These are phyloP conservation scores for Gasterosteus nipponicus DNA, from an alignment of 2,113 vertebrate species.

Conservation along the genomic window DNA sequence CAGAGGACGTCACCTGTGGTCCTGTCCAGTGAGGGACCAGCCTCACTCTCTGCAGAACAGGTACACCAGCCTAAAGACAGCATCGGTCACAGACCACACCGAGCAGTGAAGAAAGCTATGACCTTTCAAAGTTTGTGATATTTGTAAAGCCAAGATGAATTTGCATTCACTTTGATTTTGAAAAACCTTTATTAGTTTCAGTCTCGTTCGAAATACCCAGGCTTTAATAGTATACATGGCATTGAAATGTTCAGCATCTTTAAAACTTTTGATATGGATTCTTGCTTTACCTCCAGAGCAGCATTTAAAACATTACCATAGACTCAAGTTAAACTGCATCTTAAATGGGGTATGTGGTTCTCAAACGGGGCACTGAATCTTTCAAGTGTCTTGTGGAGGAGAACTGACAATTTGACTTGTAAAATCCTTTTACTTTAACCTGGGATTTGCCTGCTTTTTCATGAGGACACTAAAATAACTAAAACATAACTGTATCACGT, in stretches of 20 bases:
- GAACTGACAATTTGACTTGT: not conserved
- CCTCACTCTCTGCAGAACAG: conserved; percentile 85
- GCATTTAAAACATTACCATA: not conserved
- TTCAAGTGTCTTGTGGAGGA: not conserved
- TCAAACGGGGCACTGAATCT: not conserved
- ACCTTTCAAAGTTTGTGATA: not conserved
- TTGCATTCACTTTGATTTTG: not conserved
- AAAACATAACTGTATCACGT: not conserved
- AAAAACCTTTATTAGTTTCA: not conserved
- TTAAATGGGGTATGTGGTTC: not conserved
- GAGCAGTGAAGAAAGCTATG: not conserved
- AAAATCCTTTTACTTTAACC: not conserved
- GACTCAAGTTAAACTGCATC: not conserved
- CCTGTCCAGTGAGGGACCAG: conserved; percentile 52
- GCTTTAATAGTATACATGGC: not conserved
- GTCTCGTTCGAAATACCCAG: not conserved
- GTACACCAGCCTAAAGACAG: conserved; percentile 64
- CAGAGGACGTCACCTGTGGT: conserved; percentile 35
- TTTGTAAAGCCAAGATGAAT: not conserved
- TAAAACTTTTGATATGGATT: not conserved
- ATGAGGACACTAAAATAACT: not conserved
- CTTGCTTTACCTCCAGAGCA: not conserved
- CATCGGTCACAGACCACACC: not conserved
- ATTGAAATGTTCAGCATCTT: not conserved
- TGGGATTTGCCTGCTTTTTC: not conserved